Evolutionary conservation across 2,888 invertebrate genomes (phyloP).

Genomic region (Nomada flava): DNA sequence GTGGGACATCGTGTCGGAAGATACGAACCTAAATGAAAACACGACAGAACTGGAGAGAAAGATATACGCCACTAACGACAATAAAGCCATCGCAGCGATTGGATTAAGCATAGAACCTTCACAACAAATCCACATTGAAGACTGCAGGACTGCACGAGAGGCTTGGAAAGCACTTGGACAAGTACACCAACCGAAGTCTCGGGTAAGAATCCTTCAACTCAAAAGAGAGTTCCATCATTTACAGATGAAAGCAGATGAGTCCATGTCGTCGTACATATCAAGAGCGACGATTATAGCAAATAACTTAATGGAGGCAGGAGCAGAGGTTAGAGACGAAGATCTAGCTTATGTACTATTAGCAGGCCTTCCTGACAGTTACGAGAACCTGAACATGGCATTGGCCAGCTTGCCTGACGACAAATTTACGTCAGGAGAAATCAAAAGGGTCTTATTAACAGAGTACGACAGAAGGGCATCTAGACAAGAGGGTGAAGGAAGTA

Average conservation of each 20-base stretch:
- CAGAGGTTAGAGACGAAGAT: not conserved
- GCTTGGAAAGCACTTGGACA: too few species aligned
- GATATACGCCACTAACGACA: not conserved
- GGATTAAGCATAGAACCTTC: not conserved
- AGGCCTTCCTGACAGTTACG: too few species aligned
- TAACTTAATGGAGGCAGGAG: not conserved
- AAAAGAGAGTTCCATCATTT: slow-evolving; percentile 14
- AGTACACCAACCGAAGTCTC: too few species aligned
- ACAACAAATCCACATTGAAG: slow-evolving; percentile 16
- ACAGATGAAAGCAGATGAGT: not conserved
- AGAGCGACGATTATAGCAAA: not conserved
- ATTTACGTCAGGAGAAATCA: slow-evolving; percentile 10
- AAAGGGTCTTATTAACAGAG: slow-evolving; percentile 12
- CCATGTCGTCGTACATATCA: not conserved
- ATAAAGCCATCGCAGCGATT: not conserved
- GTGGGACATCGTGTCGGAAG: too few species aligned
- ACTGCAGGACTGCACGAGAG: not conserved
- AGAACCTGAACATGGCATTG: too few species aligned
- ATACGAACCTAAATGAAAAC: too few species aligned
- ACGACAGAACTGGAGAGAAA: too few species aligned
- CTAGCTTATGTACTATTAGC: not conserved
- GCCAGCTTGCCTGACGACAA: too few species aligned
- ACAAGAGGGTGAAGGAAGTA: too few species aligned
- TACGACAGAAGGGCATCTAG: slow-evolving; percentile 2
- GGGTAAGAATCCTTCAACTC: not conserved